Base-by-base conservation (phyloP, 2,888 invertebrate species). In the Erebia ligea region DNA sequence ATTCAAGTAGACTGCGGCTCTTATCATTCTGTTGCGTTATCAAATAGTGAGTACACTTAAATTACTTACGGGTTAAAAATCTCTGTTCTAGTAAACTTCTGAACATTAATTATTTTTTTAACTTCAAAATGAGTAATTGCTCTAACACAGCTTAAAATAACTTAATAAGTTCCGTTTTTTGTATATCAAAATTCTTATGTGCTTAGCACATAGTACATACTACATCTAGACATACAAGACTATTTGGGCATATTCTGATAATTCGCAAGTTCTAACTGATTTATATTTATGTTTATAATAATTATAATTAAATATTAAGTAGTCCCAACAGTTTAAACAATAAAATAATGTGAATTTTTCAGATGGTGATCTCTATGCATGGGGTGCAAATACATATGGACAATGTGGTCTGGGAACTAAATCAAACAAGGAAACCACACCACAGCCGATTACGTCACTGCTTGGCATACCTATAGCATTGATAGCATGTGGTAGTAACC, bases 1-100 rank as follows among this genome's bases (percentile, higher is more conserved):
- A 95, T 98, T 75, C 99, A 99, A 93, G 95, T 98, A 74, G 95
- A 97, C 0, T 96, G 97, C 86, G 99, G 99, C 34, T 94, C 95
- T 64, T 95, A 96, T 83, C 98, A 99, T 87, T 96, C 96, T 67
- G 84, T 98, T 76, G 98, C 97, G 6, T 92, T 99, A 74, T 96
- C 97, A 72, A 97, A 97, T 87, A 96, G 97, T 98, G 92, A 90
- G 91, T 89, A 68, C 15, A 65, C 13, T 61, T 19, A 21, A 13
- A 19, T 15, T 21, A 8, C 2, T 56, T 11, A 21, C 10, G 1
- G 2, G 21, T 3, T 21, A 19, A 11, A 21, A 5, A 10, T 11
- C 4, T 54, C 4, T 54, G 50, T 8, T 25, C 45, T 11, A 11
- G 1, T 45, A 50, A 15, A 50, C n/a, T 50, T n/a, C 15, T 34